phyloP scores from a whole-genome alignment of 1,140 invertebrate species.

The Caenorhabditis inopinata region DNA sequence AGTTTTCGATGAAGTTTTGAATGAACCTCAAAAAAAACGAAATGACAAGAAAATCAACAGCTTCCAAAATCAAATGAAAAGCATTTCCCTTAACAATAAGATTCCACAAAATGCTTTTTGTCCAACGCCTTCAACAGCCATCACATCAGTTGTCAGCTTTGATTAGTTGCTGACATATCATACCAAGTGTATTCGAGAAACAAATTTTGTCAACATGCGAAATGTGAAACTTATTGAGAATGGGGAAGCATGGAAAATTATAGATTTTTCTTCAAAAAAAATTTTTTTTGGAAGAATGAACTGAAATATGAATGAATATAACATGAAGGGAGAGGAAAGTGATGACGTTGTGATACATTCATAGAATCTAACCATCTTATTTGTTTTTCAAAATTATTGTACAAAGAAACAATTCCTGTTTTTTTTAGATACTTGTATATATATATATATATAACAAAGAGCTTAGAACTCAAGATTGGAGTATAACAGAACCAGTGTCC shows the following conservation, averaged over 20 bases:
- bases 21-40: background rate
- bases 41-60: background rate
- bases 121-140: background rate
- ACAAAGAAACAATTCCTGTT: background rate
- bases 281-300: background rate
- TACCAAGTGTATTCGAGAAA: constrained; percentile 16
- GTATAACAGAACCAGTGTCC: background rate
- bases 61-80: background rate
- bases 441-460: background rate
- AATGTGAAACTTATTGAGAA: too few species aligned
- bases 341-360: too few species aligned
- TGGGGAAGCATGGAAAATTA: too few species aligned
- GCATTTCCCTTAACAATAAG: background rate
- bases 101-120: background rate
- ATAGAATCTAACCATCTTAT: background rate
- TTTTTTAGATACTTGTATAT: too few species aligned
- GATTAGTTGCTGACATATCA: constrained; percentile 29
- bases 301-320: background rate
- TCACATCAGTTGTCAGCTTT: background rate
- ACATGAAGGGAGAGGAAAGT: background rate
- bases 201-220: too few species aligned
- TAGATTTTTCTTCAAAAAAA: too few species aligned
- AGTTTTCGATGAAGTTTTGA: too few species aligned
- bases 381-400: background rate
- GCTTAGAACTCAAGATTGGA: background rate